phyloP scores from a whole-genome alignment of 2,797 vertebrate genomes.

The Pristis pectinata region DNA sequence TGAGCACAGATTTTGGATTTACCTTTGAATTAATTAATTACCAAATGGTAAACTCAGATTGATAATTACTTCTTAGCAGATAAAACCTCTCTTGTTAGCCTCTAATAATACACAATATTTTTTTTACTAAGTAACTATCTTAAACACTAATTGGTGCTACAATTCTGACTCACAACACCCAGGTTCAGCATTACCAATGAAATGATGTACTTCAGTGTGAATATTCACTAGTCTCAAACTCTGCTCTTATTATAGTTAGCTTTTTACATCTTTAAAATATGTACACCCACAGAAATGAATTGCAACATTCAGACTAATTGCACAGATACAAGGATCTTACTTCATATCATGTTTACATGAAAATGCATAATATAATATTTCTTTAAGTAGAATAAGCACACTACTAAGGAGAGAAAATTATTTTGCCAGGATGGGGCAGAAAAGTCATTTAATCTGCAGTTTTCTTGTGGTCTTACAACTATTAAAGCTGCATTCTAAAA shows the following conservation, averaged over 20 bases:
- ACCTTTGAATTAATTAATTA: not conserved
- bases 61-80: not conserved
- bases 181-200: not conserved
- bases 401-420: not conserved
- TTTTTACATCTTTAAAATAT: not conserved
- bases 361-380: not conserved
- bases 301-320: not conserved
- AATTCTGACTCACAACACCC: not conserved
- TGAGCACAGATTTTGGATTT: not conserved
- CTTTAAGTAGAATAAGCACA: not conserved
- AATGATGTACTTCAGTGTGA: not conserved
- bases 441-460: not conserved
- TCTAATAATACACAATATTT: not conserved
- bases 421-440: not conserved
- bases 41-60: not conserved
- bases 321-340: not conserved
- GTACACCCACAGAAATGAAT: not conserved
- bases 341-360: not conserved
- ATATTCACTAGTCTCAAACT: not conserved
- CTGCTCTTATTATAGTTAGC: not conserved
- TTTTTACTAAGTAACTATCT: not conserved
- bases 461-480: not conserved
- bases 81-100: not conserved
- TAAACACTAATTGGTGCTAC: not conserved
- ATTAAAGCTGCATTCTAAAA: not conserved